Percentiles rank a stretch among this genome's conserved stretches.
These are phyloP conservation scores for Chaetodon trifasciatus DNA, from an alignment of 2,797 vertebrate genomes.

Conservation along the genomic window DNA sequence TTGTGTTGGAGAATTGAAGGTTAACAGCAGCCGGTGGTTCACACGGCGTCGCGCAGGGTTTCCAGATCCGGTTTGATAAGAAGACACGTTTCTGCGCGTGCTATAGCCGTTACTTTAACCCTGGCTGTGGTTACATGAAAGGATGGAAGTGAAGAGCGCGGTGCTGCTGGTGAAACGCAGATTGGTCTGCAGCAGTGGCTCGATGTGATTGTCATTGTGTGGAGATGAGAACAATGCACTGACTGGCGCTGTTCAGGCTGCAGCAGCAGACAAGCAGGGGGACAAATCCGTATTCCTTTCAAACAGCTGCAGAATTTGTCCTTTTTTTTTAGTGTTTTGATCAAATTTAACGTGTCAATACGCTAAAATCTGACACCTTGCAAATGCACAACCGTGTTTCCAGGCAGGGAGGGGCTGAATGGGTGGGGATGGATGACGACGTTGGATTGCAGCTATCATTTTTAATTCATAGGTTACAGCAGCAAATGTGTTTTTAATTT, in stretches of 20 bases:
- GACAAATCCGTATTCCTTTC: accelerated
- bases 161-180: background rate
- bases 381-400: background rate
- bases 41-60: background rate
- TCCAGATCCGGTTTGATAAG: background rate
- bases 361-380: background rate
- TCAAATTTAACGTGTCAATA: background rate
- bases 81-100: no score
- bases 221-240: constrained; percentile 63
- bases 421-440: constrained; percentile 52
- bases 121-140: background rate
- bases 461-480: constrained; percentile 38
- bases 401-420: constrained; percentile 56
- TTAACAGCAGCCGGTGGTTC: background rate
- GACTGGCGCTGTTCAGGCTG: constrained; percentile 2
- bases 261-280: background rate
- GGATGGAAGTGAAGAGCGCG: accelerated
- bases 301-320: accelerated
- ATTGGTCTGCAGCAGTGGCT: constrained; percentile 18
- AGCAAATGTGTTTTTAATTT: constrained; percentile 10
- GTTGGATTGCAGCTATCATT: constrained; percentile 32
- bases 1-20: background rate
- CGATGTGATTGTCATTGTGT: constrained; percentile 53
- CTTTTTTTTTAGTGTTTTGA: background rate
- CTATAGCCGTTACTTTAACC: no score